A percentile compares a stretch with the other conserved stretches of the same genome.
Evolutionary conservation across 2,797 vertebrate genomes (phyloP).

Genomic region (Eulemur mongoz): DNA sequence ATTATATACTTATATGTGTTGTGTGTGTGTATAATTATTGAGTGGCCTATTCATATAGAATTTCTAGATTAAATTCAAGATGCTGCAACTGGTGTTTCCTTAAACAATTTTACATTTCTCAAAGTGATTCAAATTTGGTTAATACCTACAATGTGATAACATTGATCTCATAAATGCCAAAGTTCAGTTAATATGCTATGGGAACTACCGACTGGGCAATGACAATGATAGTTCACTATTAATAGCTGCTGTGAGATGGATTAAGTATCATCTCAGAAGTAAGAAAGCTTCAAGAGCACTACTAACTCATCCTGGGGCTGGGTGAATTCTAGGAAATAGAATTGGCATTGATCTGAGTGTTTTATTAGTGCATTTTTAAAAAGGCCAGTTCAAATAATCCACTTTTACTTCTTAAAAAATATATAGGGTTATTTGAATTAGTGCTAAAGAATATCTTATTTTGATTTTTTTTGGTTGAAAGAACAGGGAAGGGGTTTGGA

Average conservation of each 20-base stretch:
- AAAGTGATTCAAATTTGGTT: slow-evolving; percentile 5
- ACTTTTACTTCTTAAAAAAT: slow-evolving; percentile 20
- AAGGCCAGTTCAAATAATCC: slow-evolving; percentile 11
- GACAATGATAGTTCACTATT: not conserved
- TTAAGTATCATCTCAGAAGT: not conserved
- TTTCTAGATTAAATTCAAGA: slow-evolving; percentile 27
- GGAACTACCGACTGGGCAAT: not conserved
- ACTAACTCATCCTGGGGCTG: not conserved
- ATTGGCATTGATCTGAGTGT: not conserved
- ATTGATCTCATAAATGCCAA: too few relatives aligned
- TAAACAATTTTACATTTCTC: not conserved
- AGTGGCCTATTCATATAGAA: not conserved
- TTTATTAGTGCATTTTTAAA: slow-evolving; percentile 1
- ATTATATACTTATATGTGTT: not conserved
- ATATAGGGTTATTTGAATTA: not conserved
- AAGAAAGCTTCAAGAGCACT: not conserved
- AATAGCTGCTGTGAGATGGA: not conserved
- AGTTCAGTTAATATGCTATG: not conserved
- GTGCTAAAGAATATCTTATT: not conserved
- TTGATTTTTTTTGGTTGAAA: not conserved
- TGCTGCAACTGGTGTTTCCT: not conserved
- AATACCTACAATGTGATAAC: not conserved
- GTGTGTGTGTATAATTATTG: not conserved
- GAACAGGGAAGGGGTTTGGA: not conserved
- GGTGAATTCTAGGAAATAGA: not conserved